Base-by-base conservation (phyloP, 2,888 invertebrate species). In the Tenthredo scrophulariae region DNA sequence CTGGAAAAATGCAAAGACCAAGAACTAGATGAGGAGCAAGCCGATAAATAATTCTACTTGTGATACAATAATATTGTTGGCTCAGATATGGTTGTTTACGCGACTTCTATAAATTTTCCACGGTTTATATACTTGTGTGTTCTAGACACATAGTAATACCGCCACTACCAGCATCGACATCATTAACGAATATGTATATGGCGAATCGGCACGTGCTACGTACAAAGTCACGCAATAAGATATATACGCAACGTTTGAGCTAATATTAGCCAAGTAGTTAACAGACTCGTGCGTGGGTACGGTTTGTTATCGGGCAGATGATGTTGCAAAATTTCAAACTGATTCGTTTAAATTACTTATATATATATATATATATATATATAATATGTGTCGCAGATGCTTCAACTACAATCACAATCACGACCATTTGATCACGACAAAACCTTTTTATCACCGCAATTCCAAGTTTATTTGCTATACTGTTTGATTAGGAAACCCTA, bases 201-300 rank as follows among this genome's bases (percentile, higher is more conserved):
- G 37, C 62, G 80, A 80, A 54, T 37, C 80, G 62, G 80, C 58
- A 80, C 80, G 65, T 83, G 83, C 67, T 70, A 54, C 33, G 67
- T 83, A 67, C 46, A 46, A 70, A 67, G 83, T 83, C 83, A 83
- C 83, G 83, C 83, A 83, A 83, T 70, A 70, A 70, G 46, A 83
- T 70, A 70, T 83, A 70, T 83, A 83, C 83, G 83, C 67, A 83
- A 83, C 46, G 67, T 70, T 83, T 70, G 67, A 83, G 83, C 83
- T 83, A 83, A 83, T 83, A 83, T 83, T 83, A 83, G 83, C 67
- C 43, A n/a, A 83, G 67, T 83, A 70, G 83, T 83, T 67, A 83
- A 65, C 83, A 29, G 70, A 46, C 83, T 83, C 83, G 83, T 65
- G 83, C 83, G 83, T 83, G 70, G 65, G 70, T 70, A 83, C 50